Conservation (phyloP, 2,113 vertebrate species). For the Gadus macrocephalus region DNA sequence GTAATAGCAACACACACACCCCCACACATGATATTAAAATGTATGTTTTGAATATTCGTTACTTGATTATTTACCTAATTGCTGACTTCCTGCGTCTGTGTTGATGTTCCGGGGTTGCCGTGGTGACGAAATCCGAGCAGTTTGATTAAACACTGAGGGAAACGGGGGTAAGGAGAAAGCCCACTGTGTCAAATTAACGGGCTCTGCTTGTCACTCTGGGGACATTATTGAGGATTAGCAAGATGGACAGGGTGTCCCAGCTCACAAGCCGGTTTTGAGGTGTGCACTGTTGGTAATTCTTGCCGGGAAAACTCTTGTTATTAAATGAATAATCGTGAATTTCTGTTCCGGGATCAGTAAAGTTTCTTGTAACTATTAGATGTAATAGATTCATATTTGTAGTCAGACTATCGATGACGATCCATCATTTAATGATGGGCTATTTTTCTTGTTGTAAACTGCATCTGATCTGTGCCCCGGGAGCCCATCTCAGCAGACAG, state of each 20-base stretch:
- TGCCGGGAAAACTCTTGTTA: too few species aligned
- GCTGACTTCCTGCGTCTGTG: not conserved
- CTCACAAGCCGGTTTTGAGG: not conserved
- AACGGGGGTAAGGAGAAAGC: slow-evolving; percentile 6
- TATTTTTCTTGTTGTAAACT: not conserved
- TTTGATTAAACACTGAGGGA: not conserved
- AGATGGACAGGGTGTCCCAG: not conserved
- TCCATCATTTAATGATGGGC: too few species aligned
- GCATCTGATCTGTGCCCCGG: slow-evolving; percentile 32
- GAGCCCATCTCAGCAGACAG: slow-evolving; percentile 16
- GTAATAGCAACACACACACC: slow-evolving; percentile 35
- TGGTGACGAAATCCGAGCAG: not conserved
- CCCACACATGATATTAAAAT: too few species aligned
- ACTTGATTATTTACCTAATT: not conserved
- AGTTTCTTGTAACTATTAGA: too few species aligned
- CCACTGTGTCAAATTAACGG: slow-evolving; percentile 52
- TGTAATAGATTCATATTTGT: too few species aligned
- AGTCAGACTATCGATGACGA: too few species aligned
- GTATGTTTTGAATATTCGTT: too few species aligned
- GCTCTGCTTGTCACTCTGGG: slow-evolving; percentile 20
- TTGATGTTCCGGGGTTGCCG: not conserved
- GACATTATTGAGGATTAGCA: slow-evolving; percentile 27
- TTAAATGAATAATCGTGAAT: too few species aligned
- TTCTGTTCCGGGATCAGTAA: too few species aligned
- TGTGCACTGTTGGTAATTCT: too few species aligned